phyloP scores from a whole-genome alignment of 2,888 invertebrate species.

The Neoitamus cyanurus region DNA sequence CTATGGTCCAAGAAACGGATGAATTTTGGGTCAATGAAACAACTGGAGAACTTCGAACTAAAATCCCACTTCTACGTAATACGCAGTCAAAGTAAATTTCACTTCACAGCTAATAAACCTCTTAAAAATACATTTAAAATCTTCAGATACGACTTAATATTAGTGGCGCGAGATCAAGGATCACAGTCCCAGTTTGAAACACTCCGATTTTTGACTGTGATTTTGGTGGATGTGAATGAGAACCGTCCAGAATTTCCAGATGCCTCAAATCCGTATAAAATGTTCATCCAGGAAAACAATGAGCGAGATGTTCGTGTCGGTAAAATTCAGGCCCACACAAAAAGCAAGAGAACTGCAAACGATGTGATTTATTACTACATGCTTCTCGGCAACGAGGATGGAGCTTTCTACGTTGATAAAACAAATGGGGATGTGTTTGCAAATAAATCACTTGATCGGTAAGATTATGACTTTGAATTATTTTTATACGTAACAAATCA shows the following conservation, averaged over 20 bases:
- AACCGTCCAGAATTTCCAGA: conserved; percentile 82
- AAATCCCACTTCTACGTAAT: conserved; percentile 78
- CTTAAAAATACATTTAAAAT: neutral
- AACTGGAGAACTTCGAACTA: conserved; percentile 84
- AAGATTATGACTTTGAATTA: neutral
- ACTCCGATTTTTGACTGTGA: conserved; percentile 77
- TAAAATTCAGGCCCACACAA: conserved; percentile 67
- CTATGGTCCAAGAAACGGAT: conserved; percentile 81
- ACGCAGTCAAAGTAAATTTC: conserved; percentile 68
- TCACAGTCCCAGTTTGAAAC: conserved; percentile 84
- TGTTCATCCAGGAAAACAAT: conserved; percentile 79
- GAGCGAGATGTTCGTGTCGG: conserved; percentile 74
- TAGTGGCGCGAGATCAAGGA: conserved; percentile 87
- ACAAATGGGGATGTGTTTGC: conserved; percentile 83
- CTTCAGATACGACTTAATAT: conserved; percentile 71
- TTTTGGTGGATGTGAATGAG: conserved; percentile 83
- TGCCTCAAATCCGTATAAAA: conserved; percentile 73
- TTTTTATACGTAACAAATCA: too few relatives aligned
- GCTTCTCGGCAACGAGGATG: conserved; percentile 80
- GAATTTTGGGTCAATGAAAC: conserved; percentile 84
- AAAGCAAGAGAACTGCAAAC: conserved; percentile 80
- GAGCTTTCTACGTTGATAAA: conserved; percentile 82
- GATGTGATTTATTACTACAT: conserved; percentile 84
- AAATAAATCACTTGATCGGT: conserved; percentile 82
- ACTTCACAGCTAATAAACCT: neutral